Conservation (phyloP, 2,113 vertebrate species). For the Pomatorhinus ruficollis region DNA sequence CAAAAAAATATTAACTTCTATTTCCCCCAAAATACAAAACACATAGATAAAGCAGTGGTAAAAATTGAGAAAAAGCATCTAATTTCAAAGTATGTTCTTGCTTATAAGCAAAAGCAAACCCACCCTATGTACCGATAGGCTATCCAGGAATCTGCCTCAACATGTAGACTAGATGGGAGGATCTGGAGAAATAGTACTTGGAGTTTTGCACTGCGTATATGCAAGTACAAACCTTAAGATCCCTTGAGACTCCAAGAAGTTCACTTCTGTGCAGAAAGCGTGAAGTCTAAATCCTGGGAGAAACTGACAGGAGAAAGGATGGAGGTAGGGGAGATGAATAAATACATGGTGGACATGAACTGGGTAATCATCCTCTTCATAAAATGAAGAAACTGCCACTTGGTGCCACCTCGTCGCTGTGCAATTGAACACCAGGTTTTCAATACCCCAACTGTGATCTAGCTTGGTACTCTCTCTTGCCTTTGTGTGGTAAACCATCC, state of each 20-base stretch:
- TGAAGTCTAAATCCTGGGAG: not conserved
- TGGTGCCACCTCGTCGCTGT: accelerated
- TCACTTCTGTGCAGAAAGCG: not conserved
- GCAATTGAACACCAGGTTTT: not conserved
- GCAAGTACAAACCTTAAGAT: not conserved
- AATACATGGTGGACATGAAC: not conserved
- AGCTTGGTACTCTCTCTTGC: not conserved
- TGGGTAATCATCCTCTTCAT: not conserved
- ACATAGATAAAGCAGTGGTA: not conserved
- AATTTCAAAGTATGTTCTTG: not conserved
- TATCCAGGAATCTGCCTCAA: not conserved
- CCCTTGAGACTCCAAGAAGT: not conserved
- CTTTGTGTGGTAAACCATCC: not conserved
- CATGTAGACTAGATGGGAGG: not conserved
- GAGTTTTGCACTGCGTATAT: not conserved
- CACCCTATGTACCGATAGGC: not conserved
- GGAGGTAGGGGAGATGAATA: not conserved
- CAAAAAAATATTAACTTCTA: not conserved
- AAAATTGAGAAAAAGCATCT: not conserved
- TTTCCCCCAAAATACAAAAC: not conserved
- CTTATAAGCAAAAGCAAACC: not conserved
- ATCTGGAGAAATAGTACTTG: not conserved
- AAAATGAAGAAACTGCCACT: not conserved
- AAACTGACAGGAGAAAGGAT: not conserved
- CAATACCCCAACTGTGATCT: not conserved